Evolutionary conservation across 2,113 vertebrate genomes (phyloP).

Genomic region (Grallaria varia): DNA sequence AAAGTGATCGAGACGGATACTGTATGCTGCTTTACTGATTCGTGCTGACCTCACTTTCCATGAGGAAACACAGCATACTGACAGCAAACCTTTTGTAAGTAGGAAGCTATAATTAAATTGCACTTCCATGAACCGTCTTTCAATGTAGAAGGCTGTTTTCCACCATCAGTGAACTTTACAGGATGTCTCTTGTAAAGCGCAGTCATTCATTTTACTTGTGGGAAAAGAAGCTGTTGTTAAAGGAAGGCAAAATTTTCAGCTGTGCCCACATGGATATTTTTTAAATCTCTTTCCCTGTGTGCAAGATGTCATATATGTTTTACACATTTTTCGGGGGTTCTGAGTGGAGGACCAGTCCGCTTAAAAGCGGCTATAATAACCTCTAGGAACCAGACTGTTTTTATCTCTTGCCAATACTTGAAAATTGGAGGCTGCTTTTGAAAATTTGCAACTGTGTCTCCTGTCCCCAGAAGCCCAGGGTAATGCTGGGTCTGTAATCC

Average conservation of each 20-base stretch:
- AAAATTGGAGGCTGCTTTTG: not conserved
- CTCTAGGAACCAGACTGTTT: not conserved
- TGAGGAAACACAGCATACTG: accelerated
- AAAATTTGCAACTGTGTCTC: not conserved
- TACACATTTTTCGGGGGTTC: not conserved
- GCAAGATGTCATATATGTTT: not conserved
- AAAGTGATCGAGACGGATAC: not conserved
- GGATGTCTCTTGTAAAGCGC: not conserved
- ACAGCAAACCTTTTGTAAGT: not conserved
- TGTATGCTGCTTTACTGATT: not conserved
- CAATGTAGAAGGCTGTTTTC: not conserved
- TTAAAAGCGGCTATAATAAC: not conserved
- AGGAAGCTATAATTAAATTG: not conserved
- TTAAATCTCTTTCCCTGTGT: accelerated
- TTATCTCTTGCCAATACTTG: not conserved
- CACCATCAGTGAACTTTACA: not conserved
- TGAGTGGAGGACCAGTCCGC: not conserved
- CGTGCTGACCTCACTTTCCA: not conserved
- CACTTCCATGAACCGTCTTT: not conserved
- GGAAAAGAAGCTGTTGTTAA: not conserved
- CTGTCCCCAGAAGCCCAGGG: not conserved
- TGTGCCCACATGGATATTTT: not conserved
- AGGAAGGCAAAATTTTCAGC: not conserved
- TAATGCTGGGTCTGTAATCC: not conserved
- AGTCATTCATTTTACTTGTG: not conserved